These are phyloP conservation scores for Bombus breviceps DNA, from an alignment of 1,140 invertebrate species.

Conservation along the genomic window DNA sequence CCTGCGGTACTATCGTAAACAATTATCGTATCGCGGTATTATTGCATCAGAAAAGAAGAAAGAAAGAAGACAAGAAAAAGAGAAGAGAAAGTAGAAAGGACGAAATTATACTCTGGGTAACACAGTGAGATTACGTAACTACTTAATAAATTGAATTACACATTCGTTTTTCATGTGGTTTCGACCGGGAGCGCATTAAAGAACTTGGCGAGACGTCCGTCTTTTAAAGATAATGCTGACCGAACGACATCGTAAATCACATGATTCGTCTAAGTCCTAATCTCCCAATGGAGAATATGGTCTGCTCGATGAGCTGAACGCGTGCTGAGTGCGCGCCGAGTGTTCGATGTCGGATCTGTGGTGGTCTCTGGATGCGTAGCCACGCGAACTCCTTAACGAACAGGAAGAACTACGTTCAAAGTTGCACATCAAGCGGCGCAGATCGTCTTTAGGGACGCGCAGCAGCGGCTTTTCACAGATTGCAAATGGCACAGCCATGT, in stretches of 20 bases:
- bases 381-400: slow-evolving; percentile 26
- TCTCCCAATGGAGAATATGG: neutral
- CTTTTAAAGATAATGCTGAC: slow-evolving; percentile 9
- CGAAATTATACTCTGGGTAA: slow-evolving; percentile 33
- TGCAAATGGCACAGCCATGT: slow-evolving; percentile 83
- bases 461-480: slow-evolving; percentile 81
- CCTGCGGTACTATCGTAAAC: slow-evolving; percentile 38
- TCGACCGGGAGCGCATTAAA: slow-evolving; percentile 2
- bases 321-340: slow-evolving; percentile 33
- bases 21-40: slow-evolving; percentile 18
- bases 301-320: slow-evolving; percentile 31
- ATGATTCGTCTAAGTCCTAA: slow-evolving; percentile 4
- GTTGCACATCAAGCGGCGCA: slow-evolving; percentile 69
- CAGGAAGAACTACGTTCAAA: neutral
- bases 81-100: neutral
- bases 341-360: slow-evolving; percentile 21
- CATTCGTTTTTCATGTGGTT: slow-evolving; percentile 24
- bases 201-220: slow-evolving; percentile 7
- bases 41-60: slow-evolving; percentile 29
- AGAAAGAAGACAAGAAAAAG: neutral
- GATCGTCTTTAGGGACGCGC: slow-evolving; percentile 80
- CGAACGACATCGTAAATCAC: neutral
- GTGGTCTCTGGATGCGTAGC: neutral
- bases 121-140: slow-evolving; percentile 46
- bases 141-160: slow-evolving; percentile 31